Conservation (phyloP, 2,888 invertebrate genomes). For the Drosophila yooni region DNA sequence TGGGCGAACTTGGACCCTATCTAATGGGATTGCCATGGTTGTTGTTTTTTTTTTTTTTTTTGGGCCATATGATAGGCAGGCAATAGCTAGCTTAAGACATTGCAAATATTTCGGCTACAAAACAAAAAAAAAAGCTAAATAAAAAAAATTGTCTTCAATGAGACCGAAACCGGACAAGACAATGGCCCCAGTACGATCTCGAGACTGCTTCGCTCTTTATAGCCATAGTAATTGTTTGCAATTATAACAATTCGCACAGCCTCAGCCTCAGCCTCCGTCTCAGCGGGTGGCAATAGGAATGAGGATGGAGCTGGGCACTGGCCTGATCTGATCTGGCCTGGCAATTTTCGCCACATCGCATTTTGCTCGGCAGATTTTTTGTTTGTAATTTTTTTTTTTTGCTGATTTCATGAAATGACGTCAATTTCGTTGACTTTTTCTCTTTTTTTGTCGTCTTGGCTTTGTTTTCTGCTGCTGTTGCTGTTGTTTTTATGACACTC, state of each 20-base stretch:
- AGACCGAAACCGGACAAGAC: conserved; percentile 57
- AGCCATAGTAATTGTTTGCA: conserved; percentile 76
- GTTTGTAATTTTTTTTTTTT: conserved; percentile 16
- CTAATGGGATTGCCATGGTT: conserved; percentile 63
- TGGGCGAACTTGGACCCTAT: conserved; percentile 66
- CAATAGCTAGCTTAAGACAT: conserved; percentile 38
- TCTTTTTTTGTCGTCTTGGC: conserved; percentile 21
- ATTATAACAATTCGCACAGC: conserved; percentile 74
- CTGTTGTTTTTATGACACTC: conserved; percentile 61
- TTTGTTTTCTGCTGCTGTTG: conserved; percentile 49
- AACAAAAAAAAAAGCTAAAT: conserved; percentile 1
- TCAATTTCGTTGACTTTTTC: conserved; percentile 65
- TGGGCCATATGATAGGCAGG: conserved; percentile 52
- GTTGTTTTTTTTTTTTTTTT: conserved; percentile 18
- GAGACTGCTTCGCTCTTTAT: conserved; percentile 48
- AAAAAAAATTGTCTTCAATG: conserved; percentile 49
- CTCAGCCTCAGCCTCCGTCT: conserved; percentile 36
- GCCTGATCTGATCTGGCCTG: conserved; percentile 15
- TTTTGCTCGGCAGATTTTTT: conserved; percentile 41
- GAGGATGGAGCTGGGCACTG: conserved; percentile 39
- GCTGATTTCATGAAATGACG: conserved; percentile 67
- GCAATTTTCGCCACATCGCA: conserved; percentile 64
- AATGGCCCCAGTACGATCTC: conserved; percentile 48
- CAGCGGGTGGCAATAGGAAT: conserved; percentile 68
- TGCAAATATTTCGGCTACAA: conserved; percentile 45